Conservation (phyloP, 2,113 vertebrate genomes). For the Oceanodroma tethys region DNA sequence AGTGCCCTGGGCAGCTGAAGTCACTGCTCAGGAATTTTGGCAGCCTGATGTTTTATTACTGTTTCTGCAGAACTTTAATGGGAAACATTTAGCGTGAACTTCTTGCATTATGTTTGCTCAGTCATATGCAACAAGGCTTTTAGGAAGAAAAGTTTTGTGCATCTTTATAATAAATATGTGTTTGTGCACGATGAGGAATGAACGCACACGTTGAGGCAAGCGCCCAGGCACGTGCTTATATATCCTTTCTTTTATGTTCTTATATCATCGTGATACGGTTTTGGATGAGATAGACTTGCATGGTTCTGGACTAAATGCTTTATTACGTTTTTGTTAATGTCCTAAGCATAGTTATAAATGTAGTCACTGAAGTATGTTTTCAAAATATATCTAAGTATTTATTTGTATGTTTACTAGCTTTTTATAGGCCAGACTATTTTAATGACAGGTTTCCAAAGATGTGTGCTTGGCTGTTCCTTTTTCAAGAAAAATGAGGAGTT, state of each 20-base stretch:
- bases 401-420: background rate
- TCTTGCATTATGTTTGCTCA: background rate
- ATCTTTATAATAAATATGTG: accelerated
- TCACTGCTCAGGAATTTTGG: background rate
- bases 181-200: background rate
- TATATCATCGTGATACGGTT: accelerated
- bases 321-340: background rate
- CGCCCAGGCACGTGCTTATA: accelerated
- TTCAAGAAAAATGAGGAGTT: background rate
- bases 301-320: background rate
- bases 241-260: background rate
- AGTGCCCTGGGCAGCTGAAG: background rate
- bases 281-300: background rate
- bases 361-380: background rate
- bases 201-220: accelerated
- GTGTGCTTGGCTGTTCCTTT: background rate
- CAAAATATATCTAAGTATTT: background rate
- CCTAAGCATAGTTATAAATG: background rate
- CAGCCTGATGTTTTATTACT: background rate
- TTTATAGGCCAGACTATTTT: background rate
- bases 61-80: background rate
- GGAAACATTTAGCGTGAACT: background rate
- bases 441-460: background rate
- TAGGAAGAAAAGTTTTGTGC: background rate
- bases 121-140: background rate